Evolutionary conservation across 1,140 invertebrate species (phyloP).

Genomic region (Campoletis sonorensis): DNA sequence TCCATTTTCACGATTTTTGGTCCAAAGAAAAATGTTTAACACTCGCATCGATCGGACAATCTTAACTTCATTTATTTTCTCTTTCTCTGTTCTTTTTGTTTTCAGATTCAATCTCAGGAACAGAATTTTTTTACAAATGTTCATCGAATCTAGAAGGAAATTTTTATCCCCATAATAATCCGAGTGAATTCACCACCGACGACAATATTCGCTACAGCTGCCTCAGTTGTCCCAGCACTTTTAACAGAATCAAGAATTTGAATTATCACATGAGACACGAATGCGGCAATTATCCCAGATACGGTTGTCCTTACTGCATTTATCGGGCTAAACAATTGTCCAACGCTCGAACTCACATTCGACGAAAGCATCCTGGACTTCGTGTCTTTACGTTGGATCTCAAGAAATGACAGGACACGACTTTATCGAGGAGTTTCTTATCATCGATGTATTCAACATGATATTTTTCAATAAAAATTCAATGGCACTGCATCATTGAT

Average conservation of each 20-base stretch:
- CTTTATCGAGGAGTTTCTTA: background rate
- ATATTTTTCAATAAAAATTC: conserved; percentile 2
- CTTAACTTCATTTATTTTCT: background rate
- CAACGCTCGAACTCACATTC: conserved; percentile 69
- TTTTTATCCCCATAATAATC: background rate
- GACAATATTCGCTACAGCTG: conserved; percentile 65
- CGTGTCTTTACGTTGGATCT: conserved; percentile 62
- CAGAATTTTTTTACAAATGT: no score
- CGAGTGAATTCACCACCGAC: background rate
- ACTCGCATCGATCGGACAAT: conserved; percentile 66
- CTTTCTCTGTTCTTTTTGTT: background rate
- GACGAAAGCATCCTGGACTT: conserved; percentile 62
- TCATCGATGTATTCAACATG: background rate
- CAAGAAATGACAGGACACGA: background rate
- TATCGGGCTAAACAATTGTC: conserved; percentile 73
- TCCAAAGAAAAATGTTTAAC: conserved; percentile 56
- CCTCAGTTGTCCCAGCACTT: conserved; percentile 76
- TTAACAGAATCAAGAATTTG: conserved; percentile 75
- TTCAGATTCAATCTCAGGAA: background rate
- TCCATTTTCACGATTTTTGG: conserved; percentile 46
- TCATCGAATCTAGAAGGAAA: background rate
- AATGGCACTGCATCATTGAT: background rate
- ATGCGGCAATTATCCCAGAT: conserved; percentile 80
- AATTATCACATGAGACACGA: conserved; percentile 81
- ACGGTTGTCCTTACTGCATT: conserved; percentile 78